A percentile compares a stretch with the other conserved stretches of the same genome.
These are phyloP conservation scores for Cheilosia vulpina DNA, from an alignment of 2,888 invertebrate species.

Conservation along the genomic window DNA sequence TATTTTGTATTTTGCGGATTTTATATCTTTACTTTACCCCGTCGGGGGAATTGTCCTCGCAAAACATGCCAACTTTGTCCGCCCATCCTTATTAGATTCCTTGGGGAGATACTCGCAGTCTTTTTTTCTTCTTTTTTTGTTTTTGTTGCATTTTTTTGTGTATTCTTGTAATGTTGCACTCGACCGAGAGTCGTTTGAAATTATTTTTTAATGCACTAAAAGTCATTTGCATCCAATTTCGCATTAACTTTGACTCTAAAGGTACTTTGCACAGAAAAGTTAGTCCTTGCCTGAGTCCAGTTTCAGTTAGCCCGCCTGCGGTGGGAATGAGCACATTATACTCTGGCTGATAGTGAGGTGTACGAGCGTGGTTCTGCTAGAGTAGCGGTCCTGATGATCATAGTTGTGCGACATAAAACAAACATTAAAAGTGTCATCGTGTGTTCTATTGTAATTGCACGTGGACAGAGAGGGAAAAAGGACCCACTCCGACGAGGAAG, in stretches of 20 bases:
- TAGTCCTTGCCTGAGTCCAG: constrained; percentile 64
- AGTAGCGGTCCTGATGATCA: constrained; percentile 46
- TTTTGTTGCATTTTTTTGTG: constrained; percentile 7
- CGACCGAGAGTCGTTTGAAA: constrained; percentile 68
- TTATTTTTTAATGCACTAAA: constrained; percentile 75
- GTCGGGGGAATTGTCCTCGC: constrained; percentile 22
- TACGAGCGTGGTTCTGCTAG: constrained; percentile 15
- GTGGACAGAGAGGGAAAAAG: constrained; percentile 18
- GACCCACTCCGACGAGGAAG: constrained; percentile 49
- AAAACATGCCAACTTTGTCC: constrained; percentile 22
- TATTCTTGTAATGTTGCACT: constrained; percentile 47
- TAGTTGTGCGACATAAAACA: constrained; percentile 65
- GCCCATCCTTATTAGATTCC: constrained; percentile 25
- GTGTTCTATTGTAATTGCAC: constrained; percentile 66
- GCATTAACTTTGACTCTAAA: constrained; percentile 72
- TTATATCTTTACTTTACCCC: constrained; percentile 31
- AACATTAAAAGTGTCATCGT: constrained; percentile 74
- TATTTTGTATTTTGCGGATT: constrained; percentile 66
- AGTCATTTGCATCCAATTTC: constrained; percentile 75
- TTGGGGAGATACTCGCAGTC: not conserved
- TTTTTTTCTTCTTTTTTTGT: not conserved
- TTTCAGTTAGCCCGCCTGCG: constrained; percentile 37
- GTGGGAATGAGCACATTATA: constrained; percentile 37
- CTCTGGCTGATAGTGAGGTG: constrained; percentile 43
- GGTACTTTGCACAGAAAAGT: constrained; percentile 70